Percentiles rank a stretch among this genome's conserved stretches.
These are phyloP conservation scores for Bembecia ichneumoniformis DNA, from an alignment of 2,888 invertebrate species.

Conservation along the genomic window DNA sequence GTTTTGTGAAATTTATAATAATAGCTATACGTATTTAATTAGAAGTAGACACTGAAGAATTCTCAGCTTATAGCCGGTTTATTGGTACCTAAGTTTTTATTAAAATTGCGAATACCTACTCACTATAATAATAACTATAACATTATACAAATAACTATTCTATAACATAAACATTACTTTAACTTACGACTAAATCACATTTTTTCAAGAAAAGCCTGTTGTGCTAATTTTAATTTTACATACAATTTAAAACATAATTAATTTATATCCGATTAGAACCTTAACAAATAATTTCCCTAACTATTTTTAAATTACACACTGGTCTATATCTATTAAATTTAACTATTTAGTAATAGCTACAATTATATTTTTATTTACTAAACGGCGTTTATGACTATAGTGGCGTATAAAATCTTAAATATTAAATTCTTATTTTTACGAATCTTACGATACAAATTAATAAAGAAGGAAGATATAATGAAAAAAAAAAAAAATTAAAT, in stretches of 20 bases:
- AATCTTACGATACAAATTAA: too few relatives aligned
- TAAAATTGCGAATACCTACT: too few relatives aligned
- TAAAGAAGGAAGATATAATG: too few relatives aligned
- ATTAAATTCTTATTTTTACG: not conserved
- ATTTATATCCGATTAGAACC: not conserved
- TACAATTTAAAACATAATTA: not conserved
- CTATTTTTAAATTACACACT: not conserved
- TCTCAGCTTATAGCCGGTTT: too few relatives aligned
- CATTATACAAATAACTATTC: too few relatives aligned
- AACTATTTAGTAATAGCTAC: not conserved
- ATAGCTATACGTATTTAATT: too few relatives aligned
- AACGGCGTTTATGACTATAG: not conserved
- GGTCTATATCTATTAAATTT: not conserved
- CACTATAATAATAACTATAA: too few relatives aligned
- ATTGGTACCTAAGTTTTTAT: too few relatives aligned
- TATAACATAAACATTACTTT: not conserved
- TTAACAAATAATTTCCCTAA: not conserved
- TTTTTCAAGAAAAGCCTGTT: conserved; percentile 14
- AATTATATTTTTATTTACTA: not conserved
- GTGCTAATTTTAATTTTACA: not conserved
- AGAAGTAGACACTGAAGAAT: too few relatives aligned
- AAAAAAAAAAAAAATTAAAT: too few relatives aligned
- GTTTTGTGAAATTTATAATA: too few relatives aligned
- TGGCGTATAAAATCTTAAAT: conserved; percentile 7
- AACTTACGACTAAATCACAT: conserved; percentile 16